Conservation (phyloP, 2,113 vertebrate species). For the Vombatus ursinus region DNA sequence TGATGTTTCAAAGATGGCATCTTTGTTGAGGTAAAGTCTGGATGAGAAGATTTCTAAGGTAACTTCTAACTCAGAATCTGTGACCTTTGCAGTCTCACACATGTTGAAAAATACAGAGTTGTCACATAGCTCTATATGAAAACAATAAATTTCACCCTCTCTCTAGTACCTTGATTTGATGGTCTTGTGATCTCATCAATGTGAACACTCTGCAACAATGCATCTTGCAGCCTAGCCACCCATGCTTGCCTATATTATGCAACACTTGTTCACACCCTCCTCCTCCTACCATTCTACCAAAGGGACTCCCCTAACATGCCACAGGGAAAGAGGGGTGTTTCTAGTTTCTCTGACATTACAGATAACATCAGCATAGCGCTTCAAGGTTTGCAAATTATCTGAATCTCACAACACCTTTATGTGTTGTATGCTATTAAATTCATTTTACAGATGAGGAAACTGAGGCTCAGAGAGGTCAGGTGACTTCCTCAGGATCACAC, state of each 20-base stretch:
- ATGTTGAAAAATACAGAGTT: background rate
- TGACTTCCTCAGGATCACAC: no score
- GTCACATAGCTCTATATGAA: background rate
- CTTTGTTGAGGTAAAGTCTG: background rate
- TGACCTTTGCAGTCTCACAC: background rate
- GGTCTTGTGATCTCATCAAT: background rate
- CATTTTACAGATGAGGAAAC: background rate
- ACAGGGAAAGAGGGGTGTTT: background rate
- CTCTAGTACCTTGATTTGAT: background rate
- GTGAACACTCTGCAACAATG: background rate
- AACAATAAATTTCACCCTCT: background rate
- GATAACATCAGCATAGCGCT: background rate
- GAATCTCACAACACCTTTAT: background rate
- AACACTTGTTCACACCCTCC: background rate
- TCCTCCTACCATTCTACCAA: background rate
- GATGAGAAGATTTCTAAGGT: background rate
- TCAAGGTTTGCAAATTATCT: background rate
- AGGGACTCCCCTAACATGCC: background rate
- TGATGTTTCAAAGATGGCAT: background rate
- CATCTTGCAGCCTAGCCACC: no score
- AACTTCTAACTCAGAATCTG: background rate
- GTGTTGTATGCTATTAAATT: background rate
- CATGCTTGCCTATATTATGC: no score
- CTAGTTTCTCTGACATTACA: background rate
- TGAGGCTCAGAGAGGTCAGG: no score